These are phyloP conservation scores for Microtus oregoni DNA, from an alignment of 2,113 vertebrate species.

Conservation along the genomic window DNA sequence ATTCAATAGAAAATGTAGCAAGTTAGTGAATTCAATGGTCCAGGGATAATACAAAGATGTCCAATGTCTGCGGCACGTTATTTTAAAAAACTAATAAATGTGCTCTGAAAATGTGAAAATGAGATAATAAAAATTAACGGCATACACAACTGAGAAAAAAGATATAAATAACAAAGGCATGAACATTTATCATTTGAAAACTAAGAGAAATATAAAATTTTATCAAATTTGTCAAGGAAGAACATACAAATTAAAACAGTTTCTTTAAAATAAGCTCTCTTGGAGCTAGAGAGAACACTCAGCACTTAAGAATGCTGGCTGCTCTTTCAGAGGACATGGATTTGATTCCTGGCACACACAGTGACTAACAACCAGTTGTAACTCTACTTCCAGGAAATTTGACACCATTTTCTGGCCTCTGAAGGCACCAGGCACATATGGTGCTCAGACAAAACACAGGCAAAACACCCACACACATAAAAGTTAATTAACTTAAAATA, in stretches of 20 bases:
- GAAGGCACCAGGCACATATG: not conserved
- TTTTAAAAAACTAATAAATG: not conserved
- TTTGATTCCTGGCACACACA: not conserved
- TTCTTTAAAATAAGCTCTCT: not conserved
- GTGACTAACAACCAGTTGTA: too few species aligned
- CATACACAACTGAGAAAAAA: not conserved
- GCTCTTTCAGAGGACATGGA: not conserved
- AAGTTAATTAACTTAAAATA: not conserved
- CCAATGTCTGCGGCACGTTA: not conserved
- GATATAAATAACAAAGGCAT: not conserved
- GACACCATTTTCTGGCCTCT: not conserved
- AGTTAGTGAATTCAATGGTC: not conserved
- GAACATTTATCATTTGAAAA: not conserved
- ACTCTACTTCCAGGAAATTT: not conserved
- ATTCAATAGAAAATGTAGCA: not conserved
- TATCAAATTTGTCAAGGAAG: not conserved
- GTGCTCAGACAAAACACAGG: not conserved
- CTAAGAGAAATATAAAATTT: not conserved
- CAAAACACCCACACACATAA: not conserved
- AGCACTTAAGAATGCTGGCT: not conserved
- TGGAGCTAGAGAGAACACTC: not conserved
- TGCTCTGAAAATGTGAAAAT: not conserved
- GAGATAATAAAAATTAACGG: slow-evolving; percentile 17
- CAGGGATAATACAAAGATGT: not conserved
- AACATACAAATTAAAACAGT: not conserved